Evolutionary conservation across 2,113 vertebrate genomes (phyloP).

Genomic region (Himantopus leucocephalus): DNA sequence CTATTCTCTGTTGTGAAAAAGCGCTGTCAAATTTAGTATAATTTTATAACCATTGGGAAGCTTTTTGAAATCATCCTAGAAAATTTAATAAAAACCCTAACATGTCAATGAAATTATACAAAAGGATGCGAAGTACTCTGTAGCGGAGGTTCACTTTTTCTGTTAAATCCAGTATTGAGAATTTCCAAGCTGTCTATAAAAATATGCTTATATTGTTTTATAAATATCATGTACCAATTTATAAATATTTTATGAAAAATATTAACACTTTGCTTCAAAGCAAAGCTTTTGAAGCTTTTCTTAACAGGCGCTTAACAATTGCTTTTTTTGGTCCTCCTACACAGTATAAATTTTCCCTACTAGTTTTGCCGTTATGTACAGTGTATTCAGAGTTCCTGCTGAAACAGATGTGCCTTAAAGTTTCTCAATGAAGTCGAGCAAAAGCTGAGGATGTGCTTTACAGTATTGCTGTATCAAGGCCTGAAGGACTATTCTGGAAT

Average conservation of each 20-base stretch:
- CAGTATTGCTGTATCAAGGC: not conserved
- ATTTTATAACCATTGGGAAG: not conserved
- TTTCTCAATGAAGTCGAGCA: not conserved
- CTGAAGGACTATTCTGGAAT: not conserved
- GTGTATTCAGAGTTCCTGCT: not conserved
- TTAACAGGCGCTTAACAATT: not conserved
- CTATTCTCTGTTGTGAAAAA: not conserved
- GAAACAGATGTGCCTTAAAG: not conserved
- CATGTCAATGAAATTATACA: not conserved
- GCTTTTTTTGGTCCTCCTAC: not conserved
- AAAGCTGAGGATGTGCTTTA: not conserved
- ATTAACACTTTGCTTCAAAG: not conserved
- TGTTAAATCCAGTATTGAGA: not conserved
- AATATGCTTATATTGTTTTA: not conserved
- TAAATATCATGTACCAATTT: not conserved
- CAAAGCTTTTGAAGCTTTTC: not conserved
- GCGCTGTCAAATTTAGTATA: not conserved
- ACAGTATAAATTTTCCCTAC: not conserved
- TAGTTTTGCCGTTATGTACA: not conserved
- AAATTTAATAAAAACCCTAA: not conserved
- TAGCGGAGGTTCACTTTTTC: not conserved
- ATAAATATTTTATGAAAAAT: slow-evolving; percentile 14
- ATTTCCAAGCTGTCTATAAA: not conserved
- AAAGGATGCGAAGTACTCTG: not conserved
- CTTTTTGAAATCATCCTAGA: not conserved